Conservation (phyloP, 2,797 vertebrate genomes). For the Enteromius argenteus region DNA sequence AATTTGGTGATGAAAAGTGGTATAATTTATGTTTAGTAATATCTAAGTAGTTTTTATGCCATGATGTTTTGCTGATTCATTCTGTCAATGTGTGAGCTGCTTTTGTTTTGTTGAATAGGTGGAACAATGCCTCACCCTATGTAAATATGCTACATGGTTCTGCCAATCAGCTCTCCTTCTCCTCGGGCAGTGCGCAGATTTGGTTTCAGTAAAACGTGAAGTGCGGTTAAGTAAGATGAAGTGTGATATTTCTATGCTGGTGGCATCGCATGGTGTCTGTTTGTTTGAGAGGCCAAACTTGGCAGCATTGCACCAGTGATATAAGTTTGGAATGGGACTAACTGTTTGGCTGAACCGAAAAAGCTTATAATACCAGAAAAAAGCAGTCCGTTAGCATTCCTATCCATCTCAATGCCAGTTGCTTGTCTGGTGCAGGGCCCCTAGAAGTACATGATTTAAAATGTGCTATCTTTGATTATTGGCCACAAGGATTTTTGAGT, state of each 20-base stretch:
- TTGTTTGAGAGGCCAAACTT: background rate
- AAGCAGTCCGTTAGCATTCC: background rate
- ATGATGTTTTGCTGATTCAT: constrained; percentile 27
- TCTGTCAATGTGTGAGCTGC: constrained; percentile 2
- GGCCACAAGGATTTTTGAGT: background rate
- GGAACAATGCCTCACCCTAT: constrained; percentile 32
- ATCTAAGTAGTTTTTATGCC: background rate
- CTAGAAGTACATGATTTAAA: background rate
- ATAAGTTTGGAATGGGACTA: background rate
- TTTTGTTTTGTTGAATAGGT: constrained; percentile 28
- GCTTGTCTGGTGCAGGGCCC: background rate
- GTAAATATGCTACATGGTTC: constrained; percentile 7
- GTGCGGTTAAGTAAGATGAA: background rate
- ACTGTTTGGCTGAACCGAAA: background rate
- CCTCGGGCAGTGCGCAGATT: background rate
- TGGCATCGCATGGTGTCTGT: background rate
- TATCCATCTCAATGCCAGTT: background rate
- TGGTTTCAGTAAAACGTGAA: background rate
- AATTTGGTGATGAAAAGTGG: constrained; percentile 1
- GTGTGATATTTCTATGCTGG: background rate
- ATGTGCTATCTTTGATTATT: background rate
- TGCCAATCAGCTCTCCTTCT: background rate
- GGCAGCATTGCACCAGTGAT: background rate
- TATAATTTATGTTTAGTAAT: background rate
- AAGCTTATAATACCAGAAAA: background rate